Conservation (phyloP, 2,797 vertebrate genomes). For the Malurus splendens region DNA sequence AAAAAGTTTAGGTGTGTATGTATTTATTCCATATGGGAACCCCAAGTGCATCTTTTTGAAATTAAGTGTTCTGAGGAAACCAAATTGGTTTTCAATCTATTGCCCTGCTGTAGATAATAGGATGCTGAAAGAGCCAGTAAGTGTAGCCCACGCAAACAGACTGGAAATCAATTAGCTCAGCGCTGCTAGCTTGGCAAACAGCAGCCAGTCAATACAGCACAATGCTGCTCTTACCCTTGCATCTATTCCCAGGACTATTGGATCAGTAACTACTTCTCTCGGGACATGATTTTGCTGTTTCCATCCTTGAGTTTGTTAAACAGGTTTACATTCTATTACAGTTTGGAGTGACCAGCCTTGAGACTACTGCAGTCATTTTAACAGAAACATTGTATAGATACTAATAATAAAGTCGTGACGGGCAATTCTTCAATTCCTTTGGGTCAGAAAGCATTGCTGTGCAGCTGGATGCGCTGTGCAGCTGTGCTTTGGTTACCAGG, state of each 20-base stretch:
- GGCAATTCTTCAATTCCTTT: background rate
- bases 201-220: background rate
- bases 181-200: background rate
- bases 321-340: background rate
- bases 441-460: background rate
- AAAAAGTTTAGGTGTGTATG: background rate
- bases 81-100: rapidly evolving
- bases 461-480: background rate
- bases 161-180: background rate
- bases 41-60: background rate
- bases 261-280: background rate
- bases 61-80: background rate
- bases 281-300: background rate
- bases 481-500: background rate
- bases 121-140: background rate
- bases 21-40: background rate
- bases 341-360: background rate
- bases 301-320: background rate
- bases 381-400: background rate
- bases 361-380: background rate
- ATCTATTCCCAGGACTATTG: background rate
- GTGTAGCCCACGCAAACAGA: background rate
- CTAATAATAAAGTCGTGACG: background rate
- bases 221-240: background rate
- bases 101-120: background rate